Evolutionary conservation across 2,113 vertebrate genomes (phyloP).

Genomic region (Oreochromis tanganicae): DNA sequence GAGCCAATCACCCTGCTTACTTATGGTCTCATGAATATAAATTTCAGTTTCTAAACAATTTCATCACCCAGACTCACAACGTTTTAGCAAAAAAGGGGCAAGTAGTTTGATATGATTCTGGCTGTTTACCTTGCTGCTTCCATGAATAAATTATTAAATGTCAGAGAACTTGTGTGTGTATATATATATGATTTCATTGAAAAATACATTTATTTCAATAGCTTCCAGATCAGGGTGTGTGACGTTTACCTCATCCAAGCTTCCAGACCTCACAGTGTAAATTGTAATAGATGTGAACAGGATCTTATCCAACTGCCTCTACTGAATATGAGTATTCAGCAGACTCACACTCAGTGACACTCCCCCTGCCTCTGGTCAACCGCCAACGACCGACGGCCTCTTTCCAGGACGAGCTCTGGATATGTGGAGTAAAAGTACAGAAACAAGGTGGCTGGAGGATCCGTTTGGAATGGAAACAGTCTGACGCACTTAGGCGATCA

Average conservation of each 20-base stretch:
- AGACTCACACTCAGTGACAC: neutral
- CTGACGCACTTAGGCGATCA: slow-evolving; percentile 56
- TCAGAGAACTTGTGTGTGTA: neutral
- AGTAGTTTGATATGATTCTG: neutral
- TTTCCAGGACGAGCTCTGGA: neutral
- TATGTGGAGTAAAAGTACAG: slow-evolving; percentile 1
- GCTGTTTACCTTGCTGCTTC: neutral
- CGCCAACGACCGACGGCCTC: neutral
- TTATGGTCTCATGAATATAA: neutral
- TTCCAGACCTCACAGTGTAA: neutral
- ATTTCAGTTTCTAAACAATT: neutral
- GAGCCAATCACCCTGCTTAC: neutral
- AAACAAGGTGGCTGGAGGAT: slow-evolving; percentile 22
- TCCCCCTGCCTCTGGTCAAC: neutral
- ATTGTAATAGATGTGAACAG: neutral
- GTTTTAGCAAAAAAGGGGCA: neutral
- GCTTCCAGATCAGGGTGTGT: neutral
- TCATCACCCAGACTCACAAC: neutral
- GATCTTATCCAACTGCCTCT: neutral
- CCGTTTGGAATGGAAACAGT: slow-evolving; percentile 46
- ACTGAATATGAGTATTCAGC: neutral
- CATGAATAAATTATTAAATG: neutral
- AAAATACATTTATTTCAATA: neutral
- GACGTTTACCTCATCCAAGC: neutral
- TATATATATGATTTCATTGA: neutral